These are phyloP conservation scores for Borostomias antarcticus DNA, from an alignment of 2,797 vertebrate genomes.

Conservation along the genomic window DNA sequence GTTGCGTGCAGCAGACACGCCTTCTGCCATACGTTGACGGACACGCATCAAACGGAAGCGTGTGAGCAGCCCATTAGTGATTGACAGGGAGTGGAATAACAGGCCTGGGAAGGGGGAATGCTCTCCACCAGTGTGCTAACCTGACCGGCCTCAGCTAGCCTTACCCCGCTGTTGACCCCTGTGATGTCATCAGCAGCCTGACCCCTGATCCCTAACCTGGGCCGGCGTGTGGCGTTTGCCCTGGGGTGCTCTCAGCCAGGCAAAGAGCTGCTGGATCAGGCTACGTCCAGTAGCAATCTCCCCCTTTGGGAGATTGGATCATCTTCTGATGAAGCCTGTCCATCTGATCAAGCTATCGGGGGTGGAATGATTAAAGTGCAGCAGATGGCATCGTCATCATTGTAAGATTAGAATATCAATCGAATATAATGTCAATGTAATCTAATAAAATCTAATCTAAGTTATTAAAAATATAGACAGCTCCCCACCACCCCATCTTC, in stretches of 20 bases:
- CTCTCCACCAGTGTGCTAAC: neutral
- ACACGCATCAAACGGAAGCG: no score
- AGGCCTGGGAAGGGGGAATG: neutral
- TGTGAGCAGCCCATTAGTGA: no score
- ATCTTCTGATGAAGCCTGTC: constrained; percentile 49
- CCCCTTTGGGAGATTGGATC: constrained; percentile 55
- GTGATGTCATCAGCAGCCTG: constrained; percentile 7
- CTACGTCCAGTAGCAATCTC: constrained; percentile 55
- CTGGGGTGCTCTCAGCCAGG: neutral
- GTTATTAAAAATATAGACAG: no score
- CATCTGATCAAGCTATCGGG: constrained; percentile 49
- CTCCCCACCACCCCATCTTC: no score
- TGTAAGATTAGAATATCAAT: neutral
- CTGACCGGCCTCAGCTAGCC: constrained; percentile 13
- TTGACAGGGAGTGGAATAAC: neutral
- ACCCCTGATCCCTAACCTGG: neutral
- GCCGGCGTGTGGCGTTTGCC: constrained; percentile 7
- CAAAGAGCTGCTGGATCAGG: constrained; percentile 4
- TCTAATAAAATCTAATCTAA: no score
- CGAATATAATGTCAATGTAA: constrained; percentile 33
- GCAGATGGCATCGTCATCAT: constrained; percentile 32
- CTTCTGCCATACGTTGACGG: no score
- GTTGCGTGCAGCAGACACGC: no score
- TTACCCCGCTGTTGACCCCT: constrained; percentile 11
- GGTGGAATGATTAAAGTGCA: constrained; percentile 41